These are phyloP conservation scores for Troides aeacus DNA, from an alignment of 2,888 invertebrate species.

Conservation along the genomic window DNA sequence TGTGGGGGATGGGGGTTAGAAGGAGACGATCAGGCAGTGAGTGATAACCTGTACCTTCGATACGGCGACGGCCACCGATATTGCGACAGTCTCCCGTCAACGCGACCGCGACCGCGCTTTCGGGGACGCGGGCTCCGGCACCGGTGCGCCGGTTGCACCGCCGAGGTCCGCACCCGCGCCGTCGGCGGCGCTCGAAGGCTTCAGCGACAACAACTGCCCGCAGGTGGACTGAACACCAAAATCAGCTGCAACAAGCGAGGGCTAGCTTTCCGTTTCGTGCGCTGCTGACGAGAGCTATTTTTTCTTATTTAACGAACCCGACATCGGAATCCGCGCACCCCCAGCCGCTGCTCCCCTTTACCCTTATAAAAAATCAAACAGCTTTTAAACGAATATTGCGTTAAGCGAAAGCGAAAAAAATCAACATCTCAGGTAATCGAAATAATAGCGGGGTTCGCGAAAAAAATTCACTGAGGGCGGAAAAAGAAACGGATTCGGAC, in stretches of 20 bases:
- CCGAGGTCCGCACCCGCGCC: too few species aligned
- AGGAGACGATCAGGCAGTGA: too few species aligned
- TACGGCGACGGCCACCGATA: background rate
- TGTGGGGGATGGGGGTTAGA: too few species aligned
- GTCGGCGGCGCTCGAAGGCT: too few species aligned
- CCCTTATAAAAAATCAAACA: slow-evolving; percentile 71
- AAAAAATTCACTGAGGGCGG: slow-evolving; percentile 79
- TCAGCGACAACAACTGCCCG: too few species aligned
- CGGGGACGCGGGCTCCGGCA: background rate
- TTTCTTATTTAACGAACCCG: slow-evolving; percentile 57
- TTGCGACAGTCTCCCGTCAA: background rate
- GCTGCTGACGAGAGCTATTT: slow-evolving; percentile 43
- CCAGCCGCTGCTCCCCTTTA: slow-evolving; percentile 71
- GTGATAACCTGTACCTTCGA: background rate
- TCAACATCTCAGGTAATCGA: slow-evolving; percentile 76
- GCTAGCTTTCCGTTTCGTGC: too few species aligned
- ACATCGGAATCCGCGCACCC: slow-evolving; percentile 75
- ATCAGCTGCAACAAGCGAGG: too few species aligned
- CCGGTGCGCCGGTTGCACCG: too few species aligned
- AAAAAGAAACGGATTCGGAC: slow-evolving; percentile 76
- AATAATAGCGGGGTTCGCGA: slow-evolving; percentile 74
- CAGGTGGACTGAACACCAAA: too few species aligned
- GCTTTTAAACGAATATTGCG: slow-evolving; percentile 75
- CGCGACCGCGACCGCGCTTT: background rate
- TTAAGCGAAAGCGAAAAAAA: slow-evolving; percentile 67